Evolutionary conservation across 1,140 invertebrate genomes (phyloP).

Genomic region (Apis mellifera): Amel_HAv3.1 CM009945.2:6338501-6339000

Average conservation of each 20-base stretch:
- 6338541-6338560: no score
- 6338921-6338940: not conserved
- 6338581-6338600: not conserved
- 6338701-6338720: slow-evolving; percentile 20
- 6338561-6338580: no score
- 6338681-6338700: no score
- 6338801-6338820: not conserved
- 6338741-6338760: slow-evolving; percentile 20
- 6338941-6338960: not conserved
- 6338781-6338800: not conserved
- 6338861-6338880: not conserved
- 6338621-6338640: slow-evolving; percentile 11
- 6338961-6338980: not conserved
- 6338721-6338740: slow-evolving; percentile 17
- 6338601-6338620: not conserved
- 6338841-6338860: slow-evolving; percentile 25
- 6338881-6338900: not conserved
- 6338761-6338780: slow-evolving; percentile 5
- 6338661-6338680: not conserved
- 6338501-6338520: no score
- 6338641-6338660: not conserved
- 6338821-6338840: not conserved
- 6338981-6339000: not conserved
- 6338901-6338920: not conserved
- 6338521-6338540: no score